A percentile compares a stretch with the other conserved stretches of the same genome.
These are phyloP conservation scores for Pachyramphus minor DNA, from an alignment of 2,113 vertebrate genomes.

Conservation along the genomic window DNA sequence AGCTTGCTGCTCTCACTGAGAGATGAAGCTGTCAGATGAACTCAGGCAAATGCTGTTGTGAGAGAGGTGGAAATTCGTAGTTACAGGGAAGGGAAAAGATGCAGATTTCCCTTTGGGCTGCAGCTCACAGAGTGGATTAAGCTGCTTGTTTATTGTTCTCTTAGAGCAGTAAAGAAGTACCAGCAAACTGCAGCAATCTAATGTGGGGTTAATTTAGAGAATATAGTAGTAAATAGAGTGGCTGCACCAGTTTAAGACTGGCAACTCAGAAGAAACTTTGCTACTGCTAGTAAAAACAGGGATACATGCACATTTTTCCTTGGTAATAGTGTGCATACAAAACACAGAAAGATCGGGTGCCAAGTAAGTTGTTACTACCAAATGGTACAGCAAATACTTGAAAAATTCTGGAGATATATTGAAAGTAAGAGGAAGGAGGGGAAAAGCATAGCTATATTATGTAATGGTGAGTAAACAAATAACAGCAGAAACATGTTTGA, in stretches of 20 bases:
- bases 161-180: background rate
- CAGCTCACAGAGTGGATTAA: background rate
- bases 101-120: background rate
- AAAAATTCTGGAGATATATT: background rate
- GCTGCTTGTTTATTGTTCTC: background rate
- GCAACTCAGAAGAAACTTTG: background rate
- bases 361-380: background rate
- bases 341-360: background rate
- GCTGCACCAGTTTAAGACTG: background rate
- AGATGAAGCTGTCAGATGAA: background rate
- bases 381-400: background rate
- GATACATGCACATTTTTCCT: background rate
- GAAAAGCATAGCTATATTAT: background rate
- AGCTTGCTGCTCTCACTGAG: background rate
- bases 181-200: background rate
- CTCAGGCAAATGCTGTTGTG: background rate
- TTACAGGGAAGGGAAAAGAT: background rate
- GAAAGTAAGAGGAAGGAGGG: background rate
- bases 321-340: background rate
- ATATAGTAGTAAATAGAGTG: background rate
- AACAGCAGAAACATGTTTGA: background rate
- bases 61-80: background rate
- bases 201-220: background rate
- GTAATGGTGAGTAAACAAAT: background rate
- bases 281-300: background rate